These are phyloP conservation scores for Mastacembelus armatus DNA, from an alignment of 2,797 vertebrate species.

Conservation along the genomic window DNA sequence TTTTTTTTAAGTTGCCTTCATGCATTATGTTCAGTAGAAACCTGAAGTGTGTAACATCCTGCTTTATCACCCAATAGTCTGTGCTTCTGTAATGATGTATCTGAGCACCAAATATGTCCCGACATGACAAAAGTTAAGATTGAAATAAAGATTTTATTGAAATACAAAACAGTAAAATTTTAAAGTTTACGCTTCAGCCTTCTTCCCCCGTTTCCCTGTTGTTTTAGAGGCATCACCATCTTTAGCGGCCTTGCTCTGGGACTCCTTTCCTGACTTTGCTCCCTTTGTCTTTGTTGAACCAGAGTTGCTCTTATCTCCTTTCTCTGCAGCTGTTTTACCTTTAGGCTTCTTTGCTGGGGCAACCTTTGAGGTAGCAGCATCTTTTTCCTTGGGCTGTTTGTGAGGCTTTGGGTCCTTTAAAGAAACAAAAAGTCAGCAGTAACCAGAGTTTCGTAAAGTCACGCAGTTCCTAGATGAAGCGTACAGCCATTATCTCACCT, in stretches of 20 bases:
- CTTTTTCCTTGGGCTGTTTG: conserved; percentile 46
- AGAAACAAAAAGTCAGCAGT: too few species aligned
- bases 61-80: too few species aligned
- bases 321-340: conserved; percentile 55
- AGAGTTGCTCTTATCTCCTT: neutral
- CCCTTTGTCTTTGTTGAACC: conserved; percentile 40
- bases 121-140: conserved; percentile 6
- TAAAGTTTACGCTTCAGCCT: conserved; percentile 31
- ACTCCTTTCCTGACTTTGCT: conserved; percentile 36
- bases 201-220: conserved; percentile 69
- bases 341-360: conserved; percentile 78
- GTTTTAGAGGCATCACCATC: conserved; percentile 37
- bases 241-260: conserved; percentile 41
- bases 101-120: too few species aligned
- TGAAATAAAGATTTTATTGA: conserved; percentile 60
- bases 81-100: too few species aligned
- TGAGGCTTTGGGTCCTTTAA: conserved; percentile 57
- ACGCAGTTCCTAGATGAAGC: too few species aligned
- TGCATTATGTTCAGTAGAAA: too few species aligned
- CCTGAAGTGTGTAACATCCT: too few species aligned
- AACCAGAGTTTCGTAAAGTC: too few species aligned
- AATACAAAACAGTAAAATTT: conserved; percentile 17
- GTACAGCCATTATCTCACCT: conserved; percentile 47
- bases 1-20: too few species aligned
- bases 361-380: conserved; percentile 50